These are phyloP conservation scores for Euwallacea similis DNA, from an alignment of 1,140 invertebrate species.

Conservation along the genomic window DNA sequence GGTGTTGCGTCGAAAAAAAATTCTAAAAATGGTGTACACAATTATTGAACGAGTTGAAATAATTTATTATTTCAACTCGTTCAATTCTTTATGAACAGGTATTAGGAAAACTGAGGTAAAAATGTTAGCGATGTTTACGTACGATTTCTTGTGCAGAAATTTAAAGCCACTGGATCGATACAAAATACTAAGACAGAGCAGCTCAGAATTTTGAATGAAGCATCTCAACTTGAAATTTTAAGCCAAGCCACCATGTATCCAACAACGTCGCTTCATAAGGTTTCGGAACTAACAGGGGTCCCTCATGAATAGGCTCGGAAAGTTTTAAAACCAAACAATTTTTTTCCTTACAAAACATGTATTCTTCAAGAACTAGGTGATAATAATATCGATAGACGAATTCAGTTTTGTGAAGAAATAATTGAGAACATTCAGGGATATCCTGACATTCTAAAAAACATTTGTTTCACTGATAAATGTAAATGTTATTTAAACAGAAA, in stretches of 20 bases:
- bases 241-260: background rate
- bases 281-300: background rate
- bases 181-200: no score
- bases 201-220: no score
- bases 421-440: background rate
- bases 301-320: background rate
- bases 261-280: background rate
- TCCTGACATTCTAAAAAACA: background rate
- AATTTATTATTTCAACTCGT: background rate
- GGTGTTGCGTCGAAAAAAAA: background rate
- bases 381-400: no score
- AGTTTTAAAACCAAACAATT: background rate
- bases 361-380: background rate
- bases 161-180: no score
- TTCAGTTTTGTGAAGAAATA: background rate
- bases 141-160: no score
- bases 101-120: background rate
- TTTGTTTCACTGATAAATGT: background rate
- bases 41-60: background rate
- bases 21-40: background rate
- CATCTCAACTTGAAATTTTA: background rate
- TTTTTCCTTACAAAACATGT: background rate
- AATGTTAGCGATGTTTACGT: no score
- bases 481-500: background rate
- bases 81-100: no score